Conservation (phyloP, 2,888 invertebrate genomes). For the Cephonodes hylas region DNA sequence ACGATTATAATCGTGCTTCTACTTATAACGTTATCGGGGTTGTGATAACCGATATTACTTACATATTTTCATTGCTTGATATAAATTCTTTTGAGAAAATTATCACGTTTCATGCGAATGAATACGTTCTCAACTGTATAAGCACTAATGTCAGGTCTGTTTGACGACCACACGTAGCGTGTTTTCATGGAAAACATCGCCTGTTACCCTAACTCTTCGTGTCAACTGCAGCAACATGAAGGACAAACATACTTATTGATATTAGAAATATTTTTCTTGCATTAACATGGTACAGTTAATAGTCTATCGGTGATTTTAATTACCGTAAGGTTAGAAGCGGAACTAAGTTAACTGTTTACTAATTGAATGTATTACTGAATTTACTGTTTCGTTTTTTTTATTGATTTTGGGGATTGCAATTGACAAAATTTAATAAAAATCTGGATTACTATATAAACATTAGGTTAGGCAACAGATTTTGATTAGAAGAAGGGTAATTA, state of each 20-base stretch:
- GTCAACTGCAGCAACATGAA: not conserved
- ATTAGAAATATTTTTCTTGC: not conserved
- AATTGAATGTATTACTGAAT: too few species aligned
- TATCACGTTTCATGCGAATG: not conserved
- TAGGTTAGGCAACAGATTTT: too few species aligned
- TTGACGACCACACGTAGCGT: not conserved
- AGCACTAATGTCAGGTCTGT: not conserved
- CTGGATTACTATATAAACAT: too few species aligned
- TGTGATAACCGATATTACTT: not conserved
- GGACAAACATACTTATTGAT: not conserved
- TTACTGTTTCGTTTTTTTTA: not conserved
- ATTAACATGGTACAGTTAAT: not conserved
- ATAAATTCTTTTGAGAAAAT: not conserved
- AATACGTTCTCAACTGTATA: not conserved
- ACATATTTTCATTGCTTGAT: not conserved
- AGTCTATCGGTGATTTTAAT: not conserved
- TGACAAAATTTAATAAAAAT: too few species aligned
- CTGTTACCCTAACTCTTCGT: not conserved
- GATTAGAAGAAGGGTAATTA: not conserved
- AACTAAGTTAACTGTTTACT: not conserved
- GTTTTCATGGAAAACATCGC: not conserved
- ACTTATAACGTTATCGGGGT: conserved; percentile 4
- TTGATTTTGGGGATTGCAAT: too few species aligned
- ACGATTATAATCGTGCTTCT: not conserved
- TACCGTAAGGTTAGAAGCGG: not conserved